Evolutionary conservation across 2,888 invertebrate species (phyloP), one percentile per base, ranked within the genome.

Genomic region (Cephus pygmeus): DNA sequence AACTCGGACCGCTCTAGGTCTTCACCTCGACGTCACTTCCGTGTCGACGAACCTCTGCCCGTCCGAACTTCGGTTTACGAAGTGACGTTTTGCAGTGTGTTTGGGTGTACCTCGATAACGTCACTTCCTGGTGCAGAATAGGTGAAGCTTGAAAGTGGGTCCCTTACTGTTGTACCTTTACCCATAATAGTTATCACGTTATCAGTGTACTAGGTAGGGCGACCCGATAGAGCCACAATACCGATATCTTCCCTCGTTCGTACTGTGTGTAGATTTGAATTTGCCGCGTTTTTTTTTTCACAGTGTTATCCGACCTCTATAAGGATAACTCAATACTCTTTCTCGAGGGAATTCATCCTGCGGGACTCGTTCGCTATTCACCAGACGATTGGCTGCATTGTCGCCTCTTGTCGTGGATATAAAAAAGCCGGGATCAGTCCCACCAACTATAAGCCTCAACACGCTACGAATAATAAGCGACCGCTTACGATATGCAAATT

Each of bases 401-500:
- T 56, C 56, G 56, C 56, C 9, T 56, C 56, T 23, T 23, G 23
- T 23, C 56, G 56, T 23, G 56, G 56, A 56, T 56, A 23, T 56
- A 56, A 56, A 56, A 56, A 23, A 9, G 23, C 9, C 56, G 23
- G 2, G 56, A 56, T 56, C 56, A 56, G 23, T 56, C 9, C 9
- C 23, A 56, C 56, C 56, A 56, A 56, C 56, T 56, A 9, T 56
- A 56, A 23, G 56, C 56, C 71, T 31, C 12, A 11, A 4, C 71
- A 30, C 71, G 71, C 33, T 33, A 33, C 71, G 71, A 71, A 71
- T 71, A 71, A 71, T 71, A 71, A 71, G 71, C 71, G 71, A 15
- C 30, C 71, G 78, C n/a, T 69, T 71, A 71, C 33, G 75, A 75
- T 76, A 78, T 78, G 78, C 78, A 76, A 78, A 78, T 76, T 34